phyloP scores from a whole-genome alignment of 2,888 invertebrate species.

The Plagodis pulveraria region DNA sequence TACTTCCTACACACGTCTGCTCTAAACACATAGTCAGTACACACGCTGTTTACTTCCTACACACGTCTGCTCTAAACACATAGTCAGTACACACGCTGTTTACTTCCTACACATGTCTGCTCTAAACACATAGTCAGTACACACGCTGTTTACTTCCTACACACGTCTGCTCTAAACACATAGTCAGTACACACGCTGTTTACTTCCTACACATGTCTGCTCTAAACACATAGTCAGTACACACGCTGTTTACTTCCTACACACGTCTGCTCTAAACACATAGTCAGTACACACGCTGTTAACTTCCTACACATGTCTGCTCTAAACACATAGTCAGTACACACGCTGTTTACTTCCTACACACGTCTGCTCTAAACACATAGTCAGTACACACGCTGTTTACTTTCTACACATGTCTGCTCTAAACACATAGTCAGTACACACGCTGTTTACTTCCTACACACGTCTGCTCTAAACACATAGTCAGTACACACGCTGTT shows the following conservation, averaged over 20 bases:
- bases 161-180: too few relatives aligned
- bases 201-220: too few relatives aligned
- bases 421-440: constrained; percentile 78
- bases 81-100: constrained; percentile 61
- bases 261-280: too few relatives aligned
- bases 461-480: too few relatives aligned
- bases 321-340: constrained; percentile 78
- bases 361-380: too few relatives aligned
- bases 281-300: constrained; percentile 61
- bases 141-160: neutral
- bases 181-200: constrained; percentile 61
- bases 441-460: neutral
- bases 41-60: neutral
- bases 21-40: constrained; percentile 78
- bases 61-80: too few relatives aligned
- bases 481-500: constrained; percentile 61
- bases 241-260: neutral
- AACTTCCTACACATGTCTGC: too few relatives aligned
- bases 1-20: too few relatives aligned
- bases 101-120: too few relatives aligned
- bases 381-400: constrained; percentile 61
- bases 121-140: constrained; percentile 78
- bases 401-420: too few relatives aligned
- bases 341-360: neutral
- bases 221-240: constrained; percentile 78